Base-by-base conservation (phyloP, 2,888 invertebrate species). In the Drosophila pseudotakahashii region DNA sequence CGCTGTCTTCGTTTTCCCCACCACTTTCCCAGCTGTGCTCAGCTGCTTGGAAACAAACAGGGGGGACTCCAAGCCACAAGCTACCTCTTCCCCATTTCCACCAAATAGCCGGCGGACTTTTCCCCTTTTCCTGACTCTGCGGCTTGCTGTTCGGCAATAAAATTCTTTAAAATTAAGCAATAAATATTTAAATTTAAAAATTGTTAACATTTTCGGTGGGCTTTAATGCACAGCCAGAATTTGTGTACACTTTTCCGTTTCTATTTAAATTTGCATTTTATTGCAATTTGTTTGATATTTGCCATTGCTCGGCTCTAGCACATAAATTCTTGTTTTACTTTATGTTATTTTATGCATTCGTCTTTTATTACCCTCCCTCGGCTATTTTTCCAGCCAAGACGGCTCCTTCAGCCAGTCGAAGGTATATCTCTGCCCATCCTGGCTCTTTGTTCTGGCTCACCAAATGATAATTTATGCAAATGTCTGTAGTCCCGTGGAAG, bases 401-500 rank as follows among this genome's bases (percentile, higher is more conserved):
- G 47, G 64, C 60, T 66, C n/a, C 67, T 19, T n/a, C 32, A 42
- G 45, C 3, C 52, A 59, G 47, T 42, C 47, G 37, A 55, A 39
- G 69, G 51, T 62, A 52, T 53, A 48, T 69, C 36, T 44, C 41
- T 23, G 11, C 42, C 47, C 47, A 37, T 42, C 19, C 16, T 11
- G 41, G 32, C 37, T 41, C 54, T 68, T 66, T 76, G 74, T 64
- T 62, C 76, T 78, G 86, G 78, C 83, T 84, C 82, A 81, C 79
- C 84, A 90, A 89, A 89, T 87, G 87, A 89, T 90, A 89, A 90
- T 89, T 89, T 90, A 89, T 89, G 90, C 83, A 89, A 89, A 89
- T 89, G 84, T 80, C 85, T 81, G 74, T 80, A 82, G 78, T 83
- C 26, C 47, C 67, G n/a, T 50, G 51, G 26, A 66, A 39, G 50